Evolutionary conservation across 2,797 vertebrate species (phyloP).

Genomic region (Smutsia temminckii): DNA sequence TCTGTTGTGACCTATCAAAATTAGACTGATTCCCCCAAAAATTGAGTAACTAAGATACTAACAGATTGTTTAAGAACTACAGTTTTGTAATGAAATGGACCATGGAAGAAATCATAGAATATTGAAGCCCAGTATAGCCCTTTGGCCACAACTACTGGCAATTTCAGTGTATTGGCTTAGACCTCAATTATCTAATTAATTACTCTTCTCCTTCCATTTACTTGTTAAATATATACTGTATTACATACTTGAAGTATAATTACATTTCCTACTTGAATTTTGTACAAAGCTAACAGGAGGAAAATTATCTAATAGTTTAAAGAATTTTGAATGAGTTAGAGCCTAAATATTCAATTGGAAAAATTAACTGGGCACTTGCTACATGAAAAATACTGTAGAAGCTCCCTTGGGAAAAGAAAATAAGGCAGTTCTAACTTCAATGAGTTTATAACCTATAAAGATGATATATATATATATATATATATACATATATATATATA

Average conservation of each 20-base stretch:
- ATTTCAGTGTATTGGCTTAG: conserved; percentile 20
- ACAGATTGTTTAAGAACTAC: not conserved
- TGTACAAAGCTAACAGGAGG: not conserved
- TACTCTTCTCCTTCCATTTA: not conserved
- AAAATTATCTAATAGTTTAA: not conserved
- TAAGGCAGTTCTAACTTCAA: not conserved
- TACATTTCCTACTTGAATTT: not conserved
- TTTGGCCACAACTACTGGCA: not conserved
- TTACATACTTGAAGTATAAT: not conserved
- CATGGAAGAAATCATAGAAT: not conserved
- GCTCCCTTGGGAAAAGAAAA: not conserved
- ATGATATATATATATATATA: not conserved
- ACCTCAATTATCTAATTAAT: not conserved
- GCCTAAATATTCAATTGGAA: not conserved
- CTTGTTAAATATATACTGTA: not conserved
- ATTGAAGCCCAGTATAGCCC: not conserved
- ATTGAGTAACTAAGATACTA: not conserved
- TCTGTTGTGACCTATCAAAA: not conserved
- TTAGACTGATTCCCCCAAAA: not conserved
- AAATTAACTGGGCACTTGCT: not conserved
- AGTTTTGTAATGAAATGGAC: conserved; percentile 15
- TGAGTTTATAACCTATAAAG: not conserved
- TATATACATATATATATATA: too few species aligned
- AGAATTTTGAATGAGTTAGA: not conserved
- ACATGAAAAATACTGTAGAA: not conserved